These are phyloP conservation scores for Exephanes ischioxanthus DNA, from an alignment of 2,888 invertebrate genomes.

Conservation along the genomic window DNA sequence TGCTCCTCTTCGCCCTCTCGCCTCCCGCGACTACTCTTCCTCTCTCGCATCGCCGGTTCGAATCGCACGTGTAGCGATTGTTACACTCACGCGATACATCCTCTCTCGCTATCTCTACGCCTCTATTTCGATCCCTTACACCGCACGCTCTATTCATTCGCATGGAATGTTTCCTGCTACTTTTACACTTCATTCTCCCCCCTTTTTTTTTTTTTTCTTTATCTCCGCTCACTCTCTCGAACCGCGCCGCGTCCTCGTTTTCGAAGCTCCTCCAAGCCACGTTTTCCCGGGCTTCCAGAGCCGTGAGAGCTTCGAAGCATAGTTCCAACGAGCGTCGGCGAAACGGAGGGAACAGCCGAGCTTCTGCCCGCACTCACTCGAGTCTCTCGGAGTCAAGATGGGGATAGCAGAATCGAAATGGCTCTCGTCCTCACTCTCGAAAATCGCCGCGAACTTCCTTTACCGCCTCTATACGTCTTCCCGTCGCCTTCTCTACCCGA, in stretches of 20 bases:
- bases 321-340: slow-evolving; percentile 5
- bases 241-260: slow-evolving; percentile 12
- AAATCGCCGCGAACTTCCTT: slow-evolving; percentile 23
- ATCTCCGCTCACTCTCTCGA: background rate
- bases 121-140: slow-evolving; percentile 53
- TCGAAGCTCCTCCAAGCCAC: slow-evolving; percentile 1
- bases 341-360: slow-evolving; percentile 18
- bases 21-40: slow-evolving; percentile 23
- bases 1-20: slow-evolving; percentile 6
- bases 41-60: slow-evolving; percentile 27
- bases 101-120: slow-evolving; percentile 21
- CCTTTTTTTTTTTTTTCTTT: slow-evolving; percentile 9
- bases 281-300: background rate
- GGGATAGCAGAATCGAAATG: slow-evolving; percentile 21
- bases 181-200: background rate
- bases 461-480: background rate
- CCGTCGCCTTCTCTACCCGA: slow-evolving; percentile 5
- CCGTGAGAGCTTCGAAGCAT: background rate
- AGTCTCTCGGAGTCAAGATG: background rate
- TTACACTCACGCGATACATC: slow-evolving; percentile 31
- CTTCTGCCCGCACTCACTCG: background rate
- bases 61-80: slow-evolving; percentile 29
- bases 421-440: slow-evolving; percentile 32
- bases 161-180: slow-evolving; percentile 19
- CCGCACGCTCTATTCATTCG: slow-evolving; percentile 24